Conservation (phyloP, 30 jellyfish, hydroid and myxozoan species). For the Hydra vulgaris region DNA sequence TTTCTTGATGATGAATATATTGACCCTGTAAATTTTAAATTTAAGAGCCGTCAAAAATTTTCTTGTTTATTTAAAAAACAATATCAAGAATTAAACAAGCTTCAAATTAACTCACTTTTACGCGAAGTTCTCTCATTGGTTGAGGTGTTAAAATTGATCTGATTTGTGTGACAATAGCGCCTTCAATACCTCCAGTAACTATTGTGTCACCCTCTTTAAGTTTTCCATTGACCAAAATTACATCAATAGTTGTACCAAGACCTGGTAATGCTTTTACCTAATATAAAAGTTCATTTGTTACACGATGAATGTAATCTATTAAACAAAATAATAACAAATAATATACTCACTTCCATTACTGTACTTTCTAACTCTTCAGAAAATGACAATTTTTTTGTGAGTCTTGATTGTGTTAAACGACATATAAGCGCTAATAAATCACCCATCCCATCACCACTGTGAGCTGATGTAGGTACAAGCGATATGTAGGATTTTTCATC, state of each 20-base stretch:
- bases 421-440: slow-evolving; percentile 88
- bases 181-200: slow-evolving; percentile 91
- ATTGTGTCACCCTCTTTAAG: slow-evolving; percentile 91
- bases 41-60: neutral
- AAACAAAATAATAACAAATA: neutral
- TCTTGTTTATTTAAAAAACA: neutral
- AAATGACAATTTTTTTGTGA: slow-evolving; percentile 69
- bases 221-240: slow-evolving; percentile 84
- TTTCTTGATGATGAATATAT: slow-evolving; percentile 65
- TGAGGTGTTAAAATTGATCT: slow-evolving; percentile 93
- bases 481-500: slow-evolving; percentile 76
- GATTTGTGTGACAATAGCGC: slow-evolving; percentile 93
- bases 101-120: slow-evolving; percentile 71
- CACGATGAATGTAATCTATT: neutral
- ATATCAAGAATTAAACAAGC: too few species aligned
- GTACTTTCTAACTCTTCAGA: slow-evolving; percentile 68
- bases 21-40: slow-evolving; percentile 38
- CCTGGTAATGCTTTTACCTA: slow-evolving; percentile 96
- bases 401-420: slow-evolving; percentile 64
- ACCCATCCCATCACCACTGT: slow-evolving; percentile 98
- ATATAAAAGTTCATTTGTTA: neutral
- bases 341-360: slow-evolving; percentile 81
- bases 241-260: slow-evolving; percentile 86
- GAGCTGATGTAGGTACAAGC: slow-evolving; percentile 95
- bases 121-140: slow-evolving; percentile 90